Evolutionary conservation across 2,113 vertebrate genomes (phyloP), one percentile per base, ranked within the genome.

Genomic region (Sceloporus undulatus): DNA sequence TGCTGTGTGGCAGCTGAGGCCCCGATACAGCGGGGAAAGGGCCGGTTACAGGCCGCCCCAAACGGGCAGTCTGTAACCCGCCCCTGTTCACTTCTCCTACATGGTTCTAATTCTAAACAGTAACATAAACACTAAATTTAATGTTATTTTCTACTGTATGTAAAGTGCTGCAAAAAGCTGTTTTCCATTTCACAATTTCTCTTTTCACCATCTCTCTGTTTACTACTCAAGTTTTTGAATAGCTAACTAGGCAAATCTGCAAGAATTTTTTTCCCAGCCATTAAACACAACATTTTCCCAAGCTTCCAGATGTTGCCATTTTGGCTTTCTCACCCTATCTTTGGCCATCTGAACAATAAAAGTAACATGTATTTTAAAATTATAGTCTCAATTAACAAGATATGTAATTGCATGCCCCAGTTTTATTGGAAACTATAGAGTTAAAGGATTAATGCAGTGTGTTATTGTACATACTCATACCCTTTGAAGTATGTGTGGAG

Each of bases 371-470:
- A 54, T 18, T 56, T 42, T 40, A 89, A 34, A 34, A 77, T n/a
- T 82, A 82, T 38, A 56, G 40, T 25, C 11, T 86, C 48, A 70
- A 70, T 86, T 71, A 70, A 82, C 62, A 68, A 59, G 13, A n/a
- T 68, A 19, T 52, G 66, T 71, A 85, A 34, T 79, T 77, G 68
- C 68, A 66, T 70, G 74, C 48, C 62, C 27, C 19, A 52, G 9
- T 52, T 89, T 79, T 52, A 73, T 85, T 56, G 65, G 65, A n/a
- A 82, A 84, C 23, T 76, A 42, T 68, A 25, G 23, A 56, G 23
- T 77, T 70, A 85, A 82, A 85, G 52, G 13, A 59, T 82, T 81
- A 56, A 85, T 76, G n/a, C n/a, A 82, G 34, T 81, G 52, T 56
- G 82, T 76, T 70, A 75, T 56, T 70, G 40, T 82, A 23, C 79